Evolutionary conservation across 2,888 invertebrate genomes (phyloP).

Genomic region (Oligia fasciuncula): DNA sequence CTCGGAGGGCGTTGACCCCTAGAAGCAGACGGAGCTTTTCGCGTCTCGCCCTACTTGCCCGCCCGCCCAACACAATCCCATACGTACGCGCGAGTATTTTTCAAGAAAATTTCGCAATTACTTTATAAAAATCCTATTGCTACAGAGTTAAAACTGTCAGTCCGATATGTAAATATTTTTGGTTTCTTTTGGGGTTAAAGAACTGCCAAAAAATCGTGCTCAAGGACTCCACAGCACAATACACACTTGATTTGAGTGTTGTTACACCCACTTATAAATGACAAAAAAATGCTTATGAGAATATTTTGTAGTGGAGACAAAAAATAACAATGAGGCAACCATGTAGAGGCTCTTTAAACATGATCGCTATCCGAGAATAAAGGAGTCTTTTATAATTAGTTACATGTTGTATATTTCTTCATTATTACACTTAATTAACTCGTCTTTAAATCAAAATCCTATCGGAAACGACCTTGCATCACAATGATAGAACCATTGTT

Average conservation of each 20-base stretch:
- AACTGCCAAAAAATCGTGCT: slow-evolving; percentile 72
- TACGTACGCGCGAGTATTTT: slow-evolving; percentile 55
- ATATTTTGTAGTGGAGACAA: slow-evolving; percentile 51
- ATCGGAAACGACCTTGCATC: slow-evolving; percentile 35
- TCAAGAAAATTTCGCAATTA: slow-evolving; percentile 30
- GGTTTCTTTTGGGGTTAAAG: slow-evolving; percentile 2
- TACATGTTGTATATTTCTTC: slow-evolving; percentile 21
- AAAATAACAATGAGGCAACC: slow-evolving; percentile 58
- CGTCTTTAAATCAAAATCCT: slow-evolving; percentile 29
- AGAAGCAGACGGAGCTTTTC: slow-evolving; percentile 85
- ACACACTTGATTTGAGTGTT: slow-evolving; percentile 58
- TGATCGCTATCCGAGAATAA: slow-evolving; percentile 19
- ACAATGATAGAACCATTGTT: slow-evolving; percentile 45
- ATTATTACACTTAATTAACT: slow-evolving; percentile 16
- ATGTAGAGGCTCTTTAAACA: slow-evolving; percentile 23
- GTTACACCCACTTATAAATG: slow-evolving; percentile 49
- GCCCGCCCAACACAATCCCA: slow-evolving; percentile 79
- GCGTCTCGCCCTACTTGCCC: slow-evolving; percentile 87
- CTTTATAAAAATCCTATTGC: background rate
- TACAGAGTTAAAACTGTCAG: background rate
- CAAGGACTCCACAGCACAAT: slow-evolving; percentile 65
- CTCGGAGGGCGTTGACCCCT: slow-evolving; percentile 86
- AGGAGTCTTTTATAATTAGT: slow-evolving; percentile 14
- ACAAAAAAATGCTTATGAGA: slow-evolving; percentile 55
- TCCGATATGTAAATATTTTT: background rate